phyloP scores from a whole-genome alignment of 1,140 invertebrate genomes.

The Sminthurides bifidus region DNA sequence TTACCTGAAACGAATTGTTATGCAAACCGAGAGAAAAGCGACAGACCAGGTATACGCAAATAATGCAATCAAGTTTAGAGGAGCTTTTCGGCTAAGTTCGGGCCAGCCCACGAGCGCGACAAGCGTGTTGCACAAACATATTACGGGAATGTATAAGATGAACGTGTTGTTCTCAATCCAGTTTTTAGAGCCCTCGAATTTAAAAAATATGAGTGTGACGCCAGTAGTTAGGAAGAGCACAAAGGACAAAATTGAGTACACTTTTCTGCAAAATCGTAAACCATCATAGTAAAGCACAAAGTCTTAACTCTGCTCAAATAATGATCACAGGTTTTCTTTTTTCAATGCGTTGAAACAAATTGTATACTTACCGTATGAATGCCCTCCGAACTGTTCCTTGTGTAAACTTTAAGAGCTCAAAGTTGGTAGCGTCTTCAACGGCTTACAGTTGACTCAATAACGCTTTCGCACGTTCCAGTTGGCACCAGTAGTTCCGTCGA shows the following conservation, averaged over 20 bases:
- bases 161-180: constrained; percentile 29
- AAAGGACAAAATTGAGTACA: constrained; percentile 44
- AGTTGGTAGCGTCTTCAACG: no score
- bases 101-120: constrained; percentile 78
- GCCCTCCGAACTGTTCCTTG: no score
- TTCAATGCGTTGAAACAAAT: no score
- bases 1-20: constrained; percentile 42
- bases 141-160: constrained; percentile 54
- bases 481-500: no score
- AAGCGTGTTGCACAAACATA: constrained; percentile 56
- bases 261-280: constrained; percentile 40
- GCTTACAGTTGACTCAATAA: no score
- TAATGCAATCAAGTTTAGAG: constrained; percentile 80
- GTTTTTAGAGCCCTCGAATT: constrained; percentile 35
- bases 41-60: constrained; percentile 68
- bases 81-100: constrained; percentile 64
- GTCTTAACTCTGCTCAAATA: no score
- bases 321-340: no score
- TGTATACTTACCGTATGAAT: no score
- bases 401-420: no score
- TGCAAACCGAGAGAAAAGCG: constrained; percentile 58
- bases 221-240: constrained; percentile 43
- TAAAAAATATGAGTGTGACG: constrained; percentile 42
- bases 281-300: no score
- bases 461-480: no score